Base-by-base conservation (phyloP, 2,113 vertebrate genomes). In the Neodontobutis hainanensis region DNA sequence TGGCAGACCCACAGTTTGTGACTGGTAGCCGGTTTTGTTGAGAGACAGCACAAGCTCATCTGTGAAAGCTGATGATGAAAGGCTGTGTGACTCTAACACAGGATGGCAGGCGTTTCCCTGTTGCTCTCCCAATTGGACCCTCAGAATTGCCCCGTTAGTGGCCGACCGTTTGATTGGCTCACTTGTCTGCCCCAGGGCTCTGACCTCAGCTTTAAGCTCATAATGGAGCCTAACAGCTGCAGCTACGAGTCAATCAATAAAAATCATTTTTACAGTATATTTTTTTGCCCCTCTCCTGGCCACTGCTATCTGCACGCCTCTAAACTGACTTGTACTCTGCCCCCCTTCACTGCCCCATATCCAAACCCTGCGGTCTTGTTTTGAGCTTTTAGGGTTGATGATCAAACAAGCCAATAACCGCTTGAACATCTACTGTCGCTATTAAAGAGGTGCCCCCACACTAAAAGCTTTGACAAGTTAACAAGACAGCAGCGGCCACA, bases 341-440 rank as follows among this genome's bases (percentile, higher is more conserved):
- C 51, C 69, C 58, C 11, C 64, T 66, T 35, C 48, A 16, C 62
- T 58, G 53, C 61, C 81, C 82, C 59, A 4, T 90, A 90, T 92
- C 90, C 84, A 83, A 88, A 90, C 88, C 93, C 92, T 94, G 91
- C 90, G 86, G 90, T 81, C 78, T 80, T 85, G 87, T 89, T 90
- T 90, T 79, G 78, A 93, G 90, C 85, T 43, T 91, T 94, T 88
- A 93, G 88, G 78, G 15, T 53, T 73, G 52, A 61, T 81, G 83
- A 65, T 83, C 71, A 80, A 68, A 38, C 71, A 75, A 84, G 76
- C 71, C 82, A 58, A 58, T 78, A 65, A 89, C 84, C 83, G 57
- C 84, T 87, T 87, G 82, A 91, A 86, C 83, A 78, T 89, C 75
- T 84, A 81, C 86, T 65, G 7, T 70, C 85, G 38, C 5, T 83